Evolutionary conservation across 1,140 invertebrate genomes (phyloP).

Genomic region (Lordiphosa clarofinis): DNA sequence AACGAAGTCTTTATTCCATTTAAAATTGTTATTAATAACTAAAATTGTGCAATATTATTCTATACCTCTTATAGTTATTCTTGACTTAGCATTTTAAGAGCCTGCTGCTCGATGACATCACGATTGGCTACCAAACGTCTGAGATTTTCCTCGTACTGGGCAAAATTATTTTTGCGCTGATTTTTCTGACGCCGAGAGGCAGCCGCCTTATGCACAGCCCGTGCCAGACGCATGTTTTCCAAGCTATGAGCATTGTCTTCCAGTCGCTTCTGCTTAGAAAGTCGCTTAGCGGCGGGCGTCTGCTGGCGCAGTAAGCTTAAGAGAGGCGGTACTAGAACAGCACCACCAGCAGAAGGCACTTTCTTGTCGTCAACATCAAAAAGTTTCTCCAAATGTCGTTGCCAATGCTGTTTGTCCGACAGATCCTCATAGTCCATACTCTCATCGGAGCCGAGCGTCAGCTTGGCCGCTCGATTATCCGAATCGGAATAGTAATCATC

Average conservation of each 20-base stretch:
- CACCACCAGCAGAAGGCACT: too few species aligned
- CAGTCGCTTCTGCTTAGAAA: not conserved
- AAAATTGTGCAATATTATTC: too few species aligned
- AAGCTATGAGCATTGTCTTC: not conserved
- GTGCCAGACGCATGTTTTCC: not conserved
- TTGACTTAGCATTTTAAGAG: constrained; percentile 4
- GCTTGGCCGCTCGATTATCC: constrained; percentile 1
- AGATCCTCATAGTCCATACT: not conserved
- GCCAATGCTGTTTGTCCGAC: not conserved
- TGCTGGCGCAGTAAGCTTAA: not conserved
- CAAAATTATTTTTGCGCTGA: not conserved
- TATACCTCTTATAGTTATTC: too few species aligned
- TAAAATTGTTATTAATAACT: too few species aligned
- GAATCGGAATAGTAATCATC: not conserved
- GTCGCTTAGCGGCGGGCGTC: not conserved
- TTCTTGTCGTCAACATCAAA: too few species aligned
- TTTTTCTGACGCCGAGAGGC: not conserved
- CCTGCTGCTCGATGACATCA: constrained; percentile 22
- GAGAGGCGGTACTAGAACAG: not conserved
- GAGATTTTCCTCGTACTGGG: constrained; percentile 14
- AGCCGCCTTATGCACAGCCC: constrained; percentile 1
- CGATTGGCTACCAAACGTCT: constrained; percentile 22
- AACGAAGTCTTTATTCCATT: too few species aligned
- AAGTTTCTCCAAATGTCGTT: not conserved
- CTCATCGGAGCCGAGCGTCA: not conserved